Percentiles rank a stretch among this genome's conserved stretches.
phyloP scores from a whole-genome alignment of 2,797 vertebrate species.

The Petrocephalus schoutedeni region DNA sequence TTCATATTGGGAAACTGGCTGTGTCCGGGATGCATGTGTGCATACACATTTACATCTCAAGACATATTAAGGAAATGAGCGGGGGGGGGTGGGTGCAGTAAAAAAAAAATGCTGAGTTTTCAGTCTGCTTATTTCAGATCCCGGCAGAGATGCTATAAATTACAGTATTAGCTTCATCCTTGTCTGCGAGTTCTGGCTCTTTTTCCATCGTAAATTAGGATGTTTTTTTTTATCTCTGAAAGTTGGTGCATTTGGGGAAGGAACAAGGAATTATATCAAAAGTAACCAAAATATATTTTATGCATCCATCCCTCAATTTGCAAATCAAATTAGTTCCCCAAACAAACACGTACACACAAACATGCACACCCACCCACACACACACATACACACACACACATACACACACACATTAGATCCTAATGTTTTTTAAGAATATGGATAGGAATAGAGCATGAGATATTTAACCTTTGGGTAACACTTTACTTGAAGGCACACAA shows the following conservation, averaged over 20 bases:
- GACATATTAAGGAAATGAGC: conserved; percentile 79
- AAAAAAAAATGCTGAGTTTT: conserved; percentile 52
- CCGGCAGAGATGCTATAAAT: conserved; percentile 65
- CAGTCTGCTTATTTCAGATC: conserved; percentile 63
- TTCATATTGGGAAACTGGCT: conserved; percentile 41
- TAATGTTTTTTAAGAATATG: too few species aligned
- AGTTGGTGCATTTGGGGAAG: neutral
- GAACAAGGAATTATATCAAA: neutral
- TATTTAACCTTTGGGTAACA: too few species aligned
- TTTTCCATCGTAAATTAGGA: conserved; percentile 25
- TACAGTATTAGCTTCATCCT: conserved; percentile 42
- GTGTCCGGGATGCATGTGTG: conserved; percentile 61
- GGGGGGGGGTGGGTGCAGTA: conserved; percentile 54
- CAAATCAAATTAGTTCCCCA: neutral
- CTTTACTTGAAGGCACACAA: too few species aligned
- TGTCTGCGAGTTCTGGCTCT: conserved; percentile 53
- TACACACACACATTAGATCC: too few species aligned
- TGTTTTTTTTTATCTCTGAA: neutral
- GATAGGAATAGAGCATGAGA: too few species aligned
- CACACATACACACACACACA: too few species aligned
- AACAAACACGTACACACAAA: neutral
- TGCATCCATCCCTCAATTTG: neutral
- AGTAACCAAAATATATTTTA: neutral
- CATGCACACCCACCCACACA: too few species aligned
- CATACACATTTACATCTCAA: conserved; percentile 71